Evolutionary conservation across 2,888 invertebrate species (phyloP).

Genomic region (Poecilus cupreus): DNA sequence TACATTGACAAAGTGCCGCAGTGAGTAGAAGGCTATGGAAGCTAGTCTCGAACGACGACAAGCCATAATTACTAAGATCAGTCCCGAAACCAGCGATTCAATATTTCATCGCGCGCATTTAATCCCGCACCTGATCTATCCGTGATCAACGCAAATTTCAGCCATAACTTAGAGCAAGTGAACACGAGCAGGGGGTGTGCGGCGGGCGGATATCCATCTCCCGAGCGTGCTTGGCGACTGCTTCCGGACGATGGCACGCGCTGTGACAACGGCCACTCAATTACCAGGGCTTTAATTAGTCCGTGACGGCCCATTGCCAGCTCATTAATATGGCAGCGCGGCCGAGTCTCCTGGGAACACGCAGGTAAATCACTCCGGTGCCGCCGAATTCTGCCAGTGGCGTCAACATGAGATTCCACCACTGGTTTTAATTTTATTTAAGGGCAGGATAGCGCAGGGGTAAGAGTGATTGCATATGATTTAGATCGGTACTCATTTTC

Average conservation of each 20-base stretch:
- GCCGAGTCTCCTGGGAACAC: constrained; percentile 67
- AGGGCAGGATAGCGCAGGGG: too few relatives aligned
- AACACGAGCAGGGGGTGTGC: neutral
- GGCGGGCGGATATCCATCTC: constrained; percentile 9
- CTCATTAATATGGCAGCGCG: constrained; percentile 69
- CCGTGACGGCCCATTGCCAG: constrained; percentile 72
- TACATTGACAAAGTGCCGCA: neutral
- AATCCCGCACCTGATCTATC: constrained; percentile 1
- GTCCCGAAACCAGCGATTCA: neutral
- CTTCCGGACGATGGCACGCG: constrained; percentile 63
- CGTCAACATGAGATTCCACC: too few relatives aligned
- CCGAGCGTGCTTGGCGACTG: neutral
- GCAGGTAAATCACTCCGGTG: constrained; percentile 71
- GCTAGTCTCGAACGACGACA: neutral
- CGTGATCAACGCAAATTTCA: neutral
- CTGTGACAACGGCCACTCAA: constrained; percentile 71
- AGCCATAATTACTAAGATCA: constrained; percentile 1
- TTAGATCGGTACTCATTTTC: too few relatives aligned
- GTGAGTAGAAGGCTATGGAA: neutral
- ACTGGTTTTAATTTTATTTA: too few relatives aligned
- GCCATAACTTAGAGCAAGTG: constrained; percentile 6
- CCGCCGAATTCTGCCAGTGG: constrained; percentile 62
- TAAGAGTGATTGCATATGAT: too few relatives aligned
- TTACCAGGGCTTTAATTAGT: constrained; percentile 72
- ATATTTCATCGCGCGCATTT: constrained; percentile 22